Conservation (phyloP, 1,140 invertebrate genomes). For the Microvelia longipes region DNA sequence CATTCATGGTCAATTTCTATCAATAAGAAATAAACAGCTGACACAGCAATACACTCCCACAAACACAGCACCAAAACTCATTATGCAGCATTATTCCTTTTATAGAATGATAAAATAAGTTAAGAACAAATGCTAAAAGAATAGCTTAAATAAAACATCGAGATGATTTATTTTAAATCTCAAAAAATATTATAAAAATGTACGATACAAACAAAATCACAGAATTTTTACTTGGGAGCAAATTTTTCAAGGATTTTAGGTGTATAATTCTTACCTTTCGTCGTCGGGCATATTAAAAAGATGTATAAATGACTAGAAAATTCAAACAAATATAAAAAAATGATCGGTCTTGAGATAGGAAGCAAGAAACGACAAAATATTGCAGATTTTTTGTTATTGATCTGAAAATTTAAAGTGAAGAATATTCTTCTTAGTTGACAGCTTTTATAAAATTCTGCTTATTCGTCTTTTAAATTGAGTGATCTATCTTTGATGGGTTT, state of each 20-base stretch:
- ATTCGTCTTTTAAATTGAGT: too few species aligned
- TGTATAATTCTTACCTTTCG: neutral
- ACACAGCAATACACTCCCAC: too few species aligned
- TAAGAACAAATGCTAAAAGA: neutral
- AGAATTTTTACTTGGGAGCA: too few species aligned
- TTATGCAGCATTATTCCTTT: neutral
- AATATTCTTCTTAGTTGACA: too few species aligned
- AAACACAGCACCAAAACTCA: too few species aligned
- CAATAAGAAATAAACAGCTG: too few species aligned
- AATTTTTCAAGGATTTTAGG: too few species aligned
- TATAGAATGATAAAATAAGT: neutral
- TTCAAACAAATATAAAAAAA: too few species aligned
- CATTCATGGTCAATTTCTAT: too few species aligned
- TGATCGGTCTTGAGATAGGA: neutral
- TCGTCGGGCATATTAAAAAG: neutral
- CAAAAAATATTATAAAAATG: neutral
- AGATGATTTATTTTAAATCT: neutral
- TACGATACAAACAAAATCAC: too few species aligned
- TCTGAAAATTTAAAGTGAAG: neutral
- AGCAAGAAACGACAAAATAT: conserved; percentile 40
- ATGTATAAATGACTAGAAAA: neutral
- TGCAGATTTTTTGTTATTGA: neutral
- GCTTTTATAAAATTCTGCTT: too few species aligned
- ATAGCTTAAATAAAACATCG: neutral
- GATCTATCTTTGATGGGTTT: too few species aligned